A percentile compares a stretch with the other conserved stretches of the same genome.
These are phyloP conservation scores for Orchesellides sinensis DNA, from an alignment of 2,888 invertebrate species.

Conservation along the genomic window DNA sequence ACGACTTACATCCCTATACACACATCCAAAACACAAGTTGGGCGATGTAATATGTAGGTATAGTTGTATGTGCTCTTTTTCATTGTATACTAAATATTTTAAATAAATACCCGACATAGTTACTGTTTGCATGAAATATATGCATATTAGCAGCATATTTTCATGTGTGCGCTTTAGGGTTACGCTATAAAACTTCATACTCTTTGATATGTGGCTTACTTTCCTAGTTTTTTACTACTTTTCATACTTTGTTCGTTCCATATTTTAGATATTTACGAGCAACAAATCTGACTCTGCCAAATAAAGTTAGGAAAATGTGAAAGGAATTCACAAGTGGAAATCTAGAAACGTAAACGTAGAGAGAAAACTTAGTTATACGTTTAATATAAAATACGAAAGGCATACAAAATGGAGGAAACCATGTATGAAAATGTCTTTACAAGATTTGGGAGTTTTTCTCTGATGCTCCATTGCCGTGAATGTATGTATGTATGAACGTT, in stretches of 20 bases:
- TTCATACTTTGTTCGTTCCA: slow-evolving; percentile 31
- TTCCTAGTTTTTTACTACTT: slow-evolving; percentile 33
- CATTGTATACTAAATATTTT: neutral
- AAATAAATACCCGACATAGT: neutral
- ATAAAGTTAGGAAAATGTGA: slow-evolving; percentile 56
- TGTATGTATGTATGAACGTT: neutral
- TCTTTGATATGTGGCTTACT: slow-evolving; percentile 47
- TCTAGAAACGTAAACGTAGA: neutral
- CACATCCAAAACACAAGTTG: neutral
- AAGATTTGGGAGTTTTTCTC: slow-evolving; percentile 39
- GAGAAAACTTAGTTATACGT: neutral
- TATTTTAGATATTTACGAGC: slow-evolving; percentile 55
- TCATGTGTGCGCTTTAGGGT: too few relatives aligned
- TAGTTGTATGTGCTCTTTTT: slow-evolving; percentile 6
- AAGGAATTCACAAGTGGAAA: slow-evolving; percentile 57
- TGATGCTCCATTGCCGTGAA: neutral
- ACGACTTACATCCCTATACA: slow-evolving; percentile 2
- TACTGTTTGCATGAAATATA: neutral
- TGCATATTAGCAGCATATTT: neutral
- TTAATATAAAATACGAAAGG: too few relatives aligned
- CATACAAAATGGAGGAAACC: slow-evolving; percentile 22
- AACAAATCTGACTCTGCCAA: slow-evolving; percentile 57
- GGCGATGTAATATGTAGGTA: neutral
- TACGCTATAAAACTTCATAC: slow-evolving; percentile 13
- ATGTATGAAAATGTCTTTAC: slow-evolving; percentile 42